Conservation (phyloP, 2,113 vertebrate species). For the Nothobranchius furzeri region DNA sequence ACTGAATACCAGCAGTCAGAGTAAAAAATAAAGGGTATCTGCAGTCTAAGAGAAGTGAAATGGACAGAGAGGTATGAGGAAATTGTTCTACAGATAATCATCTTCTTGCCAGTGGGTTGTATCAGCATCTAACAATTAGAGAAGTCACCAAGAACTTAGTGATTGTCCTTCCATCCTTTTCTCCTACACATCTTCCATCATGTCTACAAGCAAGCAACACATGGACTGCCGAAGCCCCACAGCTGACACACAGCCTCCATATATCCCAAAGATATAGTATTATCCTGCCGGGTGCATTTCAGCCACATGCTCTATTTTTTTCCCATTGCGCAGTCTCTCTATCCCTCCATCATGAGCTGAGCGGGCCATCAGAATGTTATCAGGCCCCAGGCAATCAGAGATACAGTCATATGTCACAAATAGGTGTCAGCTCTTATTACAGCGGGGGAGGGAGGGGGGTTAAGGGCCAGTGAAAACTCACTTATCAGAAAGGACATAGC, state of each 20-base stretch:
- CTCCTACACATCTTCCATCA: slow-evolving; percentile 25
- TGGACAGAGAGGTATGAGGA: neutral
- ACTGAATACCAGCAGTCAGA: neutral
- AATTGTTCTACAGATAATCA: slow-evolving; percentile 12
- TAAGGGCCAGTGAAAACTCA: slow-evolving; percentile 67
- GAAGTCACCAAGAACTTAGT: slow-evolving; percentile 21
- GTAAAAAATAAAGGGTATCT: neutral
- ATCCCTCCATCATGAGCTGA: slow-evolving; percentile 65
- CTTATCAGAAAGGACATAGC: slow-evolving; percentile 81
- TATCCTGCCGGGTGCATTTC: slow-evolving; percentile 42
- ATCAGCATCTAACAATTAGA: slow-evolving; percentile 1
- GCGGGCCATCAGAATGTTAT: slow-evolving; percentile 76
- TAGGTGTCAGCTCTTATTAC: slow-evolving; percentile 86
- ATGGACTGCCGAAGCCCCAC: slow-evolving; percentile 14
- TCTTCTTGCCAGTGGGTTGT: slow-evolving; percentile 3
- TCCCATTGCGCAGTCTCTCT: slow-evolving; percentile 54
- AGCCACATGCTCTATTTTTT: slow-evolving; percentile 68
- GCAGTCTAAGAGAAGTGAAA: neutral
- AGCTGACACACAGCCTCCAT: slow-evolving; percentile 19
- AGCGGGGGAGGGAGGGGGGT: slow-evolving; percentile 42
- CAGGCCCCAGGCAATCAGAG: slow-evolving; percentile 78
- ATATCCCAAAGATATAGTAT: slow-evolving; percentile 52
- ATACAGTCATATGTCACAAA: slow-evolving; percentile 84
- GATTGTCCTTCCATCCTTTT: slow-evolving; percentile 29
- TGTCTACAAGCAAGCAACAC: slow-evolving; percentile 24